Evolutionary conservation across 1,140 invertebrate species (phyloP).

Genomic region (Euura saliciscinereae): DNA sequence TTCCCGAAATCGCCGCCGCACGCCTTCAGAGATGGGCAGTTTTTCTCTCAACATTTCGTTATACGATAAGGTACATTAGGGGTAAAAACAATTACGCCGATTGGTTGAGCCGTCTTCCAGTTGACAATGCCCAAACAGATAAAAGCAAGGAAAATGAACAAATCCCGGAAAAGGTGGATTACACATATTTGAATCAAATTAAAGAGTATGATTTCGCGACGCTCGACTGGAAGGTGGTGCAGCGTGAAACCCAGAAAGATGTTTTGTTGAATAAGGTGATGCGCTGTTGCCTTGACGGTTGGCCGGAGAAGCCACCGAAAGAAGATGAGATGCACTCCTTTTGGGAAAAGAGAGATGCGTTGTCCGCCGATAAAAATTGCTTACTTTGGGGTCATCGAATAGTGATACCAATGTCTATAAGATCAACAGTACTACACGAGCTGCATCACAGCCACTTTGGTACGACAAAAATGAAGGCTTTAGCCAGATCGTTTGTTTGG

Average conservation of each 20-base stretch:
- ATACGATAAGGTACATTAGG: neutral
- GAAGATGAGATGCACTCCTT: neutral
- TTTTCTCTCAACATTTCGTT: neutral
- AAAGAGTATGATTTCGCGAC: neutral
- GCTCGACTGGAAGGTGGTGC: neutral
- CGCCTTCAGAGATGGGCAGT: neutral
- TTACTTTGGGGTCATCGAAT: constrained; percentile 14
- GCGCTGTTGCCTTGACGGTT: neutral
- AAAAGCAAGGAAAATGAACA: neutral
- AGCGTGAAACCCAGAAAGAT: neutral
- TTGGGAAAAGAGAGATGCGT: constrained; percentile 10
- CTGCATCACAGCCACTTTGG: constrained; percentile 16
- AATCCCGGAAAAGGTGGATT: neutral
- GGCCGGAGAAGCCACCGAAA: constrained; percentile 5
- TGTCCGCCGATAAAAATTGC: constrained; percentile 8
- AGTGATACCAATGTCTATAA: neutral
- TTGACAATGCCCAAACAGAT: neutral
- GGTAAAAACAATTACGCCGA: constrained; percentile 15
- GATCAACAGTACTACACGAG: neutral
- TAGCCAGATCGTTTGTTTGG: constrained; percentile 30
- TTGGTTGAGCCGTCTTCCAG: constrained; percentile 11
- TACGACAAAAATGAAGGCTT: constrained; percentile 17
- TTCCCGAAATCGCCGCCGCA: neutral
- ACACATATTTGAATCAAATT: neutral
- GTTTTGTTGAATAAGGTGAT: constrained; percentile 3